phyloP scores from a whole-genome alignment of 2,797 vertebrate species.

The Naso thynnoides region DNA sequence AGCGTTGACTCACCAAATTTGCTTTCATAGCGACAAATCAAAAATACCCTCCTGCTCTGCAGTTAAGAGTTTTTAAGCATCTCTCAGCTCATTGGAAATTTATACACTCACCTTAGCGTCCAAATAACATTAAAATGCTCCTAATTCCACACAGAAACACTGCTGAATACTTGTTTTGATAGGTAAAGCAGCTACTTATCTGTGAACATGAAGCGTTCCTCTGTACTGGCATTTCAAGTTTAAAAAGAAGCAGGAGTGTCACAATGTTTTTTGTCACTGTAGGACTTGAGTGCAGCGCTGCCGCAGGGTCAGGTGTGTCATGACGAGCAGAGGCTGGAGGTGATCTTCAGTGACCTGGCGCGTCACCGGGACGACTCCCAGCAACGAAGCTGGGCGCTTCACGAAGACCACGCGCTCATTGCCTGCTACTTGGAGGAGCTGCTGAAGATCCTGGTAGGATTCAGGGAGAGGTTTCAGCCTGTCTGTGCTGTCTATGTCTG shows the following conservation, averaged over 20 bases:
- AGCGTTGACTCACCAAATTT: too few species aligned
- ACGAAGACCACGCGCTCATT: slow-evolving; percentile 95
- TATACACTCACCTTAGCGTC: too few species aligned
- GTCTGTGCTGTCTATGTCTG: too few species aligned
- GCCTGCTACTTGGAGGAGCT: slow-evolving; percentile 97
- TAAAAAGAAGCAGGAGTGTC: not conserved
- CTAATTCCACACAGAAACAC: too few species aligned
- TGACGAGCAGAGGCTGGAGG: slow-evolving; percentile 95
- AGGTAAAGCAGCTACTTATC: not conserved
- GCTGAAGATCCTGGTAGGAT: slow-evolving; percentile 93
- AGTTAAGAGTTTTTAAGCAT: not conserved
- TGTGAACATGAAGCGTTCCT: not conserved
- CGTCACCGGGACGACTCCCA: slow-evolving; percentile 94
- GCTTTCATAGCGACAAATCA: not conserved
- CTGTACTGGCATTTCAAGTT: slow-evolving; percentile 38
- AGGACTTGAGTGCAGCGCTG: slow-evolving; percentile 89
- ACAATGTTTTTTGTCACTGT: not conserved
- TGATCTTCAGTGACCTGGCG: slow-evolving; percentile 94
- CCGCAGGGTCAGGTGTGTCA: slow-evolving; percentile 96
- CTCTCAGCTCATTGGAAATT: not conserved
- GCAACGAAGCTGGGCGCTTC: slow-evolving; percentile 98
- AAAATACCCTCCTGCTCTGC: not conserved
- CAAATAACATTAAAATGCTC: too few species aligned
- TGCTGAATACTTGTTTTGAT: not conserved
- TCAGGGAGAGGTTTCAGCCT: not conserved